These are phyloP conservation scores for Glossosoma conforme DNA, from an alignment of 1,140 invertebrate species.

Conservation along the genomic window DNA sequence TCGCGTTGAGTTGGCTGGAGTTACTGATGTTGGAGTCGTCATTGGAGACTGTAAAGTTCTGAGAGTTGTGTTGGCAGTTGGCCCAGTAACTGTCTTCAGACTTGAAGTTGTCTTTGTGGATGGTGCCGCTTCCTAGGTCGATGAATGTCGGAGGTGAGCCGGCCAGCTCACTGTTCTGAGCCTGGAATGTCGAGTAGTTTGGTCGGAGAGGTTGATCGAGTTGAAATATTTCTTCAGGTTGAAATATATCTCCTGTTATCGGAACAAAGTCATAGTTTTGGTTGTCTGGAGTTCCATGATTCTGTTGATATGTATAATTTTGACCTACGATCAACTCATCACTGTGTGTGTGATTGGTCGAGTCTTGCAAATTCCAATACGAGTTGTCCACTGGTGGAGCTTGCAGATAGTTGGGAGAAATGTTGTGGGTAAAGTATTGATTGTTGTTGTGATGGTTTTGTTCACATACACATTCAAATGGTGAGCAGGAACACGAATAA, in stretches of 20 bases:
- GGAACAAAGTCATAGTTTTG: slow-evolving; percentile 48
- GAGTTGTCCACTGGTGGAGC: slow-evolving; percentile 19
- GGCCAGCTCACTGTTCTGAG: slow-evolving; percentile 45
- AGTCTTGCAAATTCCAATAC: slow-evolving; percentile 20
- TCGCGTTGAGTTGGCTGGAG: slow-evolving; percentile 33
- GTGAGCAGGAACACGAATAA: slow-evolving; percentile 59
- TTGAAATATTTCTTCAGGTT: slow-evolving; percentile 73
- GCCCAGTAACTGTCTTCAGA: slow-evolving; percentile 50
- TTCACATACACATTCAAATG: slow-evolving; percentile 59
- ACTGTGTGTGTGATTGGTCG: slow-evolving; percentile 3
- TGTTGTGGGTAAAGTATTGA: slow-evolving; percentile 26
- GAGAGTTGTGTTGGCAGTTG: slow-evolving; percentile 42
- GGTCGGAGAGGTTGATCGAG: slow-evolving; percentile 66
- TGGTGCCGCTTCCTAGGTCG: slow-evolving; percentile 65
- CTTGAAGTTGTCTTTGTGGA: slow-evolving; percentile 48
- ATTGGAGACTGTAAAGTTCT: slow-evolving; percentile 34
- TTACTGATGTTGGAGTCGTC: slow-evolving; percentile 53
- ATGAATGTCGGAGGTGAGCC: slow-evolving; percentile 64
- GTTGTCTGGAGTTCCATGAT: slow-evolving; percentile 20
- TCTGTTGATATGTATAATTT: slow-evolving; percentile 13
- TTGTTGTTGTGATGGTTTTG: slow-evolving; percentile 33
- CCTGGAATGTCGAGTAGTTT: slow-evolving; percentile 48
- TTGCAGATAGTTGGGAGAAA: slow-evolving; percentile 23
- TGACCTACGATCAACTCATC: slow-evolving; percentile 9
- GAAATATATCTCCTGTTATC: slow-evolving; percentile 63